A percentile compares a stretch with the other conserved stretches of the same genome.
Conservation (phyloP, 2,113 vertebrate species). For the Ovis aries region ARS-UI_Ramb_v3.0 NC_056066.1:64066501-64067000, state of each 20-base stretch:
- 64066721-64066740: neutral
- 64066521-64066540: constrained; percentile 18
- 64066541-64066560: constrained; percentile 32
- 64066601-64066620: neutral
- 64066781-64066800: constrained; percentile 21
- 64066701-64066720: constrained; percentile 14
- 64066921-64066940: neutral
- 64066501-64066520: neutral
- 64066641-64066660: neutral
- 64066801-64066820: constrained; percentile 9
- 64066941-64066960: neutral
- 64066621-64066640: neutral
- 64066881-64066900: neutral
- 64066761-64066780: constrained; percentile 1
- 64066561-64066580: constrained; percentile 26
- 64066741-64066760: neutral
- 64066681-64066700: neutral
- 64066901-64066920: neutral
- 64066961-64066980: constrained; percentile 2
- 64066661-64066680: neutral
- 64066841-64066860: neutral
- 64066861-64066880: neutral
- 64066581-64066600: constrained; percentile 15
- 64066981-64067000: neutral
- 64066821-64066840: constrained; percentile 38